Base-by-base conservation (phyloP, 2,888 invertebrate species). In the Odontocerum albicorne region DNA sequence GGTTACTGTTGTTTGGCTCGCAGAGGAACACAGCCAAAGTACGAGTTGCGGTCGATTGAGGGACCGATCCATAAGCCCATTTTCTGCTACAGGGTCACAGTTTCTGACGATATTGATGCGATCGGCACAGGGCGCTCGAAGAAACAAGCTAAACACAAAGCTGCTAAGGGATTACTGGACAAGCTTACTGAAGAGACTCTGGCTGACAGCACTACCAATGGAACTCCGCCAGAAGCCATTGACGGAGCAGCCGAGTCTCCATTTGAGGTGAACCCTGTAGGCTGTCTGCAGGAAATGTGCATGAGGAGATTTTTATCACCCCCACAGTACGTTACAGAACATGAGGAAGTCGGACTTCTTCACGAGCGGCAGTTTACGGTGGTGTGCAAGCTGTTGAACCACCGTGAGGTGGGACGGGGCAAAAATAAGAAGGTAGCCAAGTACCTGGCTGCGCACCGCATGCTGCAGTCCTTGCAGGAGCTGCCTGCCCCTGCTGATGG, bases 361-460 rank as follows among this genome's bases (percentile, higher is more conserved):
- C 96, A 96, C 68, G 96, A 96, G 70, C 83, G 95, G 33, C 90
- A 92, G 63, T 98, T 97, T 69, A 92, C 95, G 0, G 94, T 96
- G 66, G 86, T 90, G 2, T 96, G 97, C 69, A 87, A 87, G 49
- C 88, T 96, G 64, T 79, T 92, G 63, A 92, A 90, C 65, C 87
- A 89, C 65, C 85, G 87, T 19, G 94, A 96, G 73, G 78, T 87
- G 31, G 92, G 93, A 44, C 87, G 87, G 32, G 96, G 96, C 12
- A 94, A 96, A 68, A 96, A 95, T 46, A 98, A 98, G 79, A 97
- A 97, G 72, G 80, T 95, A 45, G 96, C 97, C 2, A 98, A 98
- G 73, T 82, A 96, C n/a, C 86, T 92, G 70, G 96, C 97, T 1
- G 97, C 97, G 2, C 89, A 92, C 68, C 90, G 92, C 71, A 95